A percentile compares a stretch with the other conserved stretches of the same genome.
Conservation (phyloP, 2,888 invertebrate genomes). For the Lithophane ornitopus region DNA sequence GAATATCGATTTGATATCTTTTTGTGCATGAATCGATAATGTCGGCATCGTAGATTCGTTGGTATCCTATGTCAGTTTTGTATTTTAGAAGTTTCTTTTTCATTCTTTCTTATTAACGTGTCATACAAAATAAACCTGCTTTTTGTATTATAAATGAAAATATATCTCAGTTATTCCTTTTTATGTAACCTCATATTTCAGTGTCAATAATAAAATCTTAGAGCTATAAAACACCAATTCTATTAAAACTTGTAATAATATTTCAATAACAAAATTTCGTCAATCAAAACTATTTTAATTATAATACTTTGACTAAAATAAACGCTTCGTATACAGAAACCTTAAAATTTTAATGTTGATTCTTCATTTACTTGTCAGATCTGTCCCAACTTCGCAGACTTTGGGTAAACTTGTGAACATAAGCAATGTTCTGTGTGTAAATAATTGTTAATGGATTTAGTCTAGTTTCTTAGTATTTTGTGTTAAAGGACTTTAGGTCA, state of each 20-base stretch:
- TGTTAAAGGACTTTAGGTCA: conserved; percentile 35
- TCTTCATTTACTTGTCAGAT: conserved; percentile 63
- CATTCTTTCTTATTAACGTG: no score
- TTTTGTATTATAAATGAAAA: background rate
- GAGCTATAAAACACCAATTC: background rate
- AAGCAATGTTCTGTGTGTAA: conserved; percentile 68
- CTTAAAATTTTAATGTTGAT: conserved; percentile 57
- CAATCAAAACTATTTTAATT: conserved; percentile 59
- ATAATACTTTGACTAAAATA: conserved; percentile 50
- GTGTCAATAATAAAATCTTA: background rate
- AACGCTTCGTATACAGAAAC: conserved; percentile 34
- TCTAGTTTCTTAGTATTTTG: conserved; percentile 52
- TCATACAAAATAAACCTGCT: background rate
- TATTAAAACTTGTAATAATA: conserved; percentile 22
- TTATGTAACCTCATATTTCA: background rate
- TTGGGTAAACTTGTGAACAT: conserved; percentile 60
- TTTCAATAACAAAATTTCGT: conserved; percentile 43
- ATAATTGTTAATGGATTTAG: conserved; percentile 68
- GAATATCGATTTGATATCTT: conserved; percentile 60
- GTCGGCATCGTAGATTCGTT: background rate
- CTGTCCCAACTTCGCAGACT: conserved; percentile 66
- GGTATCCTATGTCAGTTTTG: no score
- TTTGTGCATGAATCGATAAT: conserved; percentile 29
- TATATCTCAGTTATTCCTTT: background rate
- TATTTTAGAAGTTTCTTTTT: background rate